Base-by-base conservation (phyloP, 2,113 vertebrate species). In the Dendropsophus ebraccatus region DNA sequence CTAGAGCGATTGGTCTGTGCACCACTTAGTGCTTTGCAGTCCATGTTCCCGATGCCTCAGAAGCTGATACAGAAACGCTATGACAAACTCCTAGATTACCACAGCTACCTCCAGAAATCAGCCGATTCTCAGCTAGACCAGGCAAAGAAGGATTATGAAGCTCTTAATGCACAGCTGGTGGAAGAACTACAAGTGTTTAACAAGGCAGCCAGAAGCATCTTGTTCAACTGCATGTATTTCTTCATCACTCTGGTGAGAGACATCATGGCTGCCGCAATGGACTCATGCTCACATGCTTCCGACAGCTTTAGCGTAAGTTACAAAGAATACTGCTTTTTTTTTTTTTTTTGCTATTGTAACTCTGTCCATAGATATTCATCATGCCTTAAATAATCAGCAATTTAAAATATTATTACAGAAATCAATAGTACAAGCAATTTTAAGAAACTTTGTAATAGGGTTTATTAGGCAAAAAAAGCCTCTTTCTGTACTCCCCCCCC, bases 11-110 rank as follows among this genome's bases (percentile, higher is more conserved):
- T 94, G 85, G 95, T 98, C 75, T 89, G 97, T 88, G 89, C 32
- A 6, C 98, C 98, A 0, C 94, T 99, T 78, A 92, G 93, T 11
- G 90, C 91, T 1, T 93, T 99, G 49, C 96, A 96, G 80, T 90
- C 94, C 90, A 94, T 98, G 88, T 99, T 99, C 87, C 88, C 95
- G 0, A 95, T 95, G 23, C 98, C 98, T 1, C 97, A 98, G 92
- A 99, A 99, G 91, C 97, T 99, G 85, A 97, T 99, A 88, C 97
- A 98, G 92, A 99, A 99, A 88, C 97, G 98, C 69, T 98, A 98
- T 1, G 97, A 99, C 93, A 99, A 99, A 90, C 87, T 99, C 67
- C 91, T 99, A 82, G 98, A 99, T 91, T 98, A 95, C 87, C 96
- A 96, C 92, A 95, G 97, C 92, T 95, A 80, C 87, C 91, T 95